A percentile compares a stretch with the other conserved stretches of the same genome.
phyloP scores from a whole-genome alignment of 1,140 invertebrate genomes.

The Aphelenchoides fujianensis region DNA sequence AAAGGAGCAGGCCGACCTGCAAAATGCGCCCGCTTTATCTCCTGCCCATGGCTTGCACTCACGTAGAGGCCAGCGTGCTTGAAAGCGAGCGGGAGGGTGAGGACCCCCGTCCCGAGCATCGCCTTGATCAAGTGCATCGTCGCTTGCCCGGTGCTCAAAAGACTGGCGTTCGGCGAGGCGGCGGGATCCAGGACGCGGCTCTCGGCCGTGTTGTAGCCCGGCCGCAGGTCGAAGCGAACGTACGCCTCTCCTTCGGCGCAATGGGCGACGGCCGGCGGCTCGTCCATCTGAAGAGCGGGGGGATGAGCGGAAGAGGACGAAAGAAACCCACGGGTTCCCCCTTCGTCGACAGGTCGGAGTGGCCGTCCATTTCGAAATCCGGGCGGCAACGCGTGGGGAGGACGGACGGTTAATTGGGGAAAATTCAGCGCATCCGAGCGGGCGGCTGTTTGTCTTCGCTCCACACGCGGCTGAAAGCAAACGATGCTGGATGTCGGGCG shows the following conservation, averaged over 20 bases:
- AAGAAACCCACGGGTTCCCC: not conserved
- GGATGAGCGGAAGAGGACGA: not conserved
- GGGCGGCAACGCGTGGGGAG: no score
- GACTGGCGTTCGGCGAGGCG: constrained; percentile 29
- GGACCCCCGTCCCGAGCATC: constrained; percentile 60
- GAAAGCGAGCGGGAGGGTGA: constrained; percentile 57
- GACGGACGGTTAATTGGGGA: no score
- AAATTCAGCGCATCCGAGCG: no score
- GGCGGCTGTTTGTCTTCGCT: no score
- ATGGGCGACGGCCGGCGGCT: not conserved
- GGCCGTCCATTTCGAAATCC: not conserved
- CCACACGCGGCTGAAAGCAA: no score
- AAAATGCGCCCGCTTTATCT: constrained; percentile 23
- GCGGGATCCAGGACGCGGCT: constrained; percentile 32
- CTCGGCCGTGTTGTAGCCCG: not conserved
- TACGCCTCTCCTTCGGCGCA: not conserved
- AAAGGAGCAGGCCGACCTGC: constrained; percentile 48
- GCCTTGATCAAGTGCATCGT: constrained; percentile 56
- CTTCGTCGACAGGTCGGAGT: not conserved
- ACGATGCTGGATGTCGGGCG: no score
- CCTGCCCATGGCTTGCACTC: constrained; percentile 6
- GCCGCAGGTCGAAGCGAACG: not conserved
- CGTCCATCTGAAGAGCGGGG: constrained; percentile 11
- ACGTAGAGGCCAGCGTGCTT: constrained; percentile 60
- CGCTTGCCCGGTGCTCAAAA: constrained; percentile 48